Conservation (phyloP, 2,113 vertebrate species). For the Brachyhypopomus gauderio region DNA sequence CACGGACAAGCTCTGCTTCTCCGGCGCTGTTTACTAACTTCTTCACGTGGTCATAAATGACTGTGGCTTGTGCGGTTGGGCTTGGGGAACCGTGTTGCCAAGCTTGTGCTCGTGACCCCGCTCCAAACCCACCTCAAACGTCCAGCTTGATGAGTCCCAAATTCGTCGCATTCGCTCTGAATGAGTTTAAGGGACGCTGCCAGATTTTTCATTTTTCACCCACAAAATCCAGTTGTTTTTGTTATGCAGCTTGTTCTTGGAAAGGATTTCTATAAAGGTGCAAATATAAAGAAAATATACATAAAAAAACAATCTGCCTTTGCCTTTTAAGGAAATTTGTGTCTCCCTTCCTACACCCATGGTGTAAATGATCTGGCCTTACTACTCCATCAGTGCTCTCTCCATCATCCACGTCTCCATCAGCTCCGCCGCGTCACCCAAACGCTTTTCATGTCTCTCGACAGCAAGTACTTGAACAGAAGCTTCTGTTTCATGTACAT, state of each 20-base stretch:
- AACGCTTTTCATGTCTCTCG: background rate
- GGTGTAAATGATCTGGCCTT: background rate
- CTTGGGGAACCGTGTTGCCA: conserved; percentile 12
- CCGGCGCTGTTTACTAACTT: conserved; percentile 27
- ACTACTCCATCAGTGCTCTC: conserved; percentile 10
- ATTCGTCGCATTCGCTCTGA: background rate
- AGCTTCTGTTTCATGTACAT: background rate
- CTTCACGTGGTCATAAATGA: conserved; percentile 23
- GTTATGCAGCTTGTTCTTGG: background rate
- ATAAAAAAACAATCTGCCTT: background rate
- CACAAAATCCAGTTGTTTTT: background rate
- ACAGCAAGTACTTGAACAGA: background rate
- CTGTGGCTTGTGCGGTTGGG: conserved; percentile 25
- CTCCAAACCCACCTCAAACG: background rate
- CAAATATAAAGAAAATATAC: background rate
- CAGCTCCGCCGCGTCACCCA: background rate
- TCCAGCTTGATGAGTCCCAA: background rate
- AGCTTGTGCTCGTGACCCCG: conserved; percentile 13
- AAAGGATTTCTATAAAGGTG: background rate
- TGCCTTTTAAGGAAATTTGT: conserved; percentile 17
- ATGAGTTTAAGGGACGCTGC: background rate
- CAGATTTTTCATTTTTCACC: background rate
- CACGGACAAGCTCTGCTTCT: conserved; percentile 39
- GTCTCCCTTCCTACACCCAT: background rate
- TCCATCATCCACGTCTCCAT: conserved; percentile 2